Conservation (phyloP, 2,797 vertebrate species). For the Bucorvus abyssinicus region DNA sequence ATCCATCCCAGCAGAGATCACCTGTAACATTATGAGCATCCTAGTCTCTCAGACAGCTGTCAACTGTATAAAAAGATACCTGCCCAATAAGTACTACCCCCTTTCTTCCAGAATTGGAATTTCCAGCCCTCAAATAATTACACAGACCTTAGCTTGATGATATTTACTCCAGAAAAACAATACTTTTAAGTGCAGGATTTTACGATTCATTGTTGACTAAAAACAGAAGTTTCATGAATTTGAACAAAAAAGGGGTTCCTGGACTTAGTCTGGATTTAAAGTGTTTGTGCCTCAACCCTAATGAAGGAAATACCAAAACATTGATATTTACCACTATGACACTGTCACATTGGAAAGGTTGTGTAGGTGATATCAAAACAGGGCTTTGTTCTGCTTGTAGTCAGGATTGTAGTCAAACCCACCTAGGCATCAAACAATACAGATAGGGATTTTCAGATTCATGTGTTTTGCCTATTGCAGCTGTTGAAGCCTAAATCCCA, state of each 20-base stretch:
- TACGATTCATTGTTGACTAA: neutral
- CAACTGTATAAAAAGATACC: neutral
- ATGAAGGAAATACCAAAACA: neutral
- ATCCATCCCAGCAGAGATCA: conserved; percentile 11
- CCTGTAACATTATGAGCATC: neutral
- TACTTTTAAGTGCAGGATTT: neutral
- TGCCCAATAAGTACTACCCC: neutral
- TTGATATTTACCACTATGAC: neutral
- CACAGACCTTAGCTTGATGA: neutral
- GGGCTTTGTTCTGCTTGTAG: neutral
- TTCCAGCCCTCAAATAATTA: neutral
- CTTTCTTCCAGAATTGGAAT: neutral
- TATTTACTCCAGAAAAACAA: neutral
- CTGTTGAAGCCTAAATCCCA: conserved; percentile 11
- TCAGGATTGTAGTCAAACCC: neutral
- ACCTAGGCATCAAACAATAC: neutral
- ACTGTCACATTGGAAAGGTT: neutral
- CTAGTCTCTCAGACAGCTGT: neutral
- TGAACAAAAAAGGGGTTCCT: neutral
- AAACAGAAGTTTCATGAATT: neutral
- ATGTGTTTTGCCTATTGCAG: neutral
- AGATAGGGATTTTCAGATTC: conserved; percentile 29
- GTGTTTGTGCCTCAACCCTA: neutral
- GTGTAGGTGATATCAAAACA: neutral
- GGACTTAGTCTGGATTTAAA: neutral